A percentile compares a stretch with the other conserved stretches of the same genome.
Conservation (phyloP, 2,888 invertebrate species). For the Nudaria mundana region DNA sequence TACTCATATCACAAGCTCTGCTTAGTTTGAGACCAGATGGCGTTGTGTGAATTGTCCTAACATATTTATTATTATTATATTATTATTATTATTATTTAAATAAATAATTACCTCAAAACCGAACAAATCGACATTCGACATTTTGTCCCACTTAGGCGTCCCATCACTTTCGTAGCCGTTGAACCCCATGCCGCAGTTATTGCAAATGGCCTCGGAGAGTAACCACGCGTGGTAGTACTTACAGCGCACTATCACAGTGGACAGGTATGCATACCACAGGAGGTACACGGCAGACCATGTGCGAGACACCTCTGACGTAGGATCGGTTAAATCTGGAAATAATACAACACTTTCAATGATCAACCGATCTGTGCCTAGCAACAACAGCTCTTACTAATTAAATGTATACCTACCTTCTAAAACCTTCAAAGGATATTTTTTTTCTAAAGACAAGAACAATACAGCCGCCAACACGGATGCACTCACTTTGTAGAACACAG, state of each 20-base stretch:
- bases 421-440: constrained; percentile 86
- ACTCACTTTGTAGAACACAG: constrained; percentile 87
- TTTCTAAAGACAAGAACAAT: constrained; percentile 85
- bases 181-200: constrained; percentile 96
- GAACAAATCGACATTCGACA: constrained; percentile 94
- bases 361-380: too few relatives aligned
- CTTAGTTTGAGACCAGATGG: too few relatives aligned
- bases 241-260: constrained; percentile 90
- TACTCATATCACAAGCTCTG: too few relatives aligned
- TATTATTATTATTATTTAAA: too few relatives aligned
- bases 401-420: constrained; percentile 84
- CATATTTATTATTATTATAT: too few relatives aligned
- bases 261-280: constrained; percentile 86
- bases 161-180: constrained; percentile 90
- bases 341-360: neutral
- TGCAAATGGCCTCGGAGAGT: constrained; percentile 96
- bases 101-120: constrained; percentile 88
- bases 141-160: constrained; percentile 92
- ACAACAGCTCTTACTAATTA: too few relatives aligned
- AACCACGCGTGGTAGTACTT: constrained; percentile 99
- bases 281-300: constrained; percentile 74
- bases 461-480: constrained; percentile 87
- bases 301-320: constrained; percentile 67
- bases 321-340: constrained; percentile 62
- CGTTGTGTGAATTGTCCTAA: too few relatives aligned